Conservation (phyloP, 2,113 vertebrate species). For the Uria lomvia region DNA sequence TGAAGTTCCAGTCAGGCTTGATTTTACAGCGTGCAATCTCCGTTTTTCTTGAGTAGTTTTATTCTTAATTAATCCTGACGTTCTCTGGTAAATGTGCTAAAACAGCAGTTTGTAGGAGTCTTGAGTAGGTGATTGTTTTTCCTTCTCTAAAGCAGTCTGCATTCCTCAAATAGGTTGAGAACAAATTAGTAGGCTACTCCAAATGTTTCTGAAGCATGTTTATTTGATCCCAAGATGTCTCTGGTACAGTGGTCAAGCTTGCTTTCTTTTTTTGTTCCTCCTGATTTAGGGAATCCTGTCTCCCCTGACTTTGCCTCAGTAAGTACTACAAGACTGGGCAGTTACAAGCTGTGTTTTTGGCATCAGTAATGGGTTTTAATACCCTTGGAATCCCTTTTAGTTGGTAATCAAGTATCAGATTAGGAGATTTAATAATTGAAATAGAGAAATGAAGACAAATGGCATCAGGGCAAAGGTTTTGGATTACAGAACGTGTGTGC, state of each 20-base stretch:
- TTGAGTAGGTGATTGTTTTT: constrained; percentile 63
- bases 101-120: constrained; percentile 57
- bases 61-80: constrained; percentile 41
- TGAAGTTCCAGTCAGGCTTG: background rate
- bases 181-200: constrained; percentile 36
- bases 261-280: background rate
- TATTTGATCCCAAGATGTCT: background rate
- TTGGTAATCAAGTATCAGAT: background rate
- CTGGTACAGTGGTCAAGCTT: background rate
- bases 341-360: background rate
- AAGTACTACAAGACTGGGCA: background rate
- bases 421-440: background rate
- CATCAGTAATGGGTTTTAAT: background rate
- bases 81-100: constrained; percentile 53
- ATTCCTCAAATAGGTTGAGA: constrained; percentile 26
- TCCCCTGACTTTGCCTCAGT: background rate
- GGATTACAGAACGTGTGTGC: background rate
- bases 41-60: constrained; percentile 43
- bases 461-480: background rate
- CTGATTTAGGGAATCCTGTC: background rate
- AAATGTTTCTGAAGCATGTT: background rate
- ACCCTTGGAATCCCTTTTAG: background rate
- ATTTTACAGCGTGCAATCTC: background rate
- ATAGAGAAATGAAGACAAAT: background rate
- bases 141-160: constrained; percentile 35